A percentile compares a stretch with the other conserved stretches of the same genome.
phyloP scores from a whole-genome alignment of 2,797 vertebrate species.

The Nyctibius grandis region DNA sequence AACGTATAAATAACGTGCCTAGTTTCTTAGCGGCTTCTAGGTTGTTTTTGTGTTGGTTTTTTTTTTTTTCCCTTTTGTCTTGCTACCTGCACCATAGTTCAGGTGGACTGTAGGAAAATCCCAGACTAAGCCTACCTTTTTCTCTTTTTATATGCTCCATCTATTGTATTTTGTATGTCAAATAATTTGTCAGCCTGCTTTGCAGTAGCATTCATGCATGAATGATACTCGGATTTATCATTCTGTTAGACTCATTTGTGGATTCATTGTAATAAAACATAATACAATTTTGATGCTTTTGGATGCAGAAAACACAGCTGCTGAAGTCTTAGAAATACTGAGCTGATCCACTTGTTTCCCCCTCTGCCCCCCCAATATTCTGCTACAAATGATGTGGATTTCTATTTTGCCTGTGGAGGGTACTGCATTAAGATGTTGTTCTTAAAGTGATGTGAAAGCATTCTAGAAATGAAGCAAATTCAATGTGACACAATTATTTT shows the following conservation, averaged over 20 bases:
- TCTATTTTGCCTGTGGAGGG: not conserved
- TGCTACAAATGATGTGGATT: not conserved
- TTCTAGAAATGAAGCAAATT: not conserved
- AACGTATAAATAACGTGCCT: rapidly evolving
- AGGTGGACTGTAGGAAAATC: not conserved
- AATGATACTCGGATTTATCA: not conserved
- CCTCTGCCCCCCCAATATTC: not conserved
- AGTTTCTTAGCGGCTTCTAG: not conserved
- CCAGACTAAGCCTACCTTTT: not conserved
- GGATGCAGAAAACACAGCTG: not conserved
- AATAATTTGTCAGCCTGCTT: slow-evolving; percentile 31
- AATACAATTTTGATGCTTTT: not conserved
- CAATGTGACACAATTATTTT: not conserved
- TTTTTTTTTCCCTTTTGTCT: not conserved
- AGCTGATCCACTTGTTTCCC: not conserved
- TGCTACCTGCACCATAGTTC: not conserved
- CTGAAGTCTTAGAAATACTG: slow-evolving; percentile 6
- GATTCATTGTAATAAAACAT: slow-evolving; percentile 7
- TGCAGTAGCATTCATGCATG: not conserved
- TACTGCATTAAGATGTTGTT: not conserved
- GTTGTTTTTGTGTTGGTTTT: not conserved
- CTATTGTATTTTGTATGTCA: not conserved
- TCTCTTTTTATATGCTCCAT: not conserved
- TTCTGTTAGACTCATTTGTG: slow-evolving; percentile 2
- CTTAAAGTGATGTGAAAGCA: not conserved